A percentile compares a stretch with the other conserved stretches of the same genome.
Evolutionary conservation across 1,140 invertebrate species (phyloP).

Genomic region (Dreissena rostriformis): DNA sequence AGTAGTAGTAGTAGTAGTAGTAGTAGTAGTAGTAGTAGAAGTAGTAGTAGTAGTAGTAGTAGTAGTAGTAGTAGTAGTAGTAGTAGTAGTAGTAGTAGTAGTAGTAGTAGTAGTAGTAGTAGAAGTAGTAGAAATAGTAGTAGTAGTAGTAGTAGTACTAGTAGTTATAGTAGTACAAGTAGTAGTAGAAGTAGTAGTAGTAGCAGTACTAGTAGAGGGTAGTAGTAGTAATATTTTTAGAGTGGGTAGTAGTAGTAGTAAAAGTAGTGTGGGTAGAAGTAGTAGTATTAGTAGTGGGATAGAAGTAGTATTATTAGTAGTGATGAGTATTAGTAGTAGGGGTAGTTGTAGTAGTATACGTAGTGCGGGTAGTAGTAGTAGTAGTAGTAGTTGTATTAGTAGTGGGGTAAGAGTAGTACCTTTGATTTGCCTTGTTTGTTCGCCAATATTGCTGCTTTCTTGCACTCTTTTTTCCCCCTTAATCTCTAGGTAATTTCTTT

Average conservation of each 20-base stretch:
- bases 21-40: not conserved
- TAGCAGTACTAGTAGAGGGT: not conserved
- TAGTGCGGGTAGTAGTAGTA: not conserved
- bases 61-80: conserved; percentile 3
- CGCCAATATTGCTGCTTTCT: no score
- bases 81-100: conserved; percentile 6
- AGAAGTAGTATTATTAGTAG: no score
- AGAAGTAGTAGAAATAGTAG: not conserved
- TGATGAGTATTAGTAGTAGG: not conserved
- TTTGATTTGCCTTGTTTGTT: no score
- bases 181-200: not conserved
- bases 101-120: conserved; percentile 1
- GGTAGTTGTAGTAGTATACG: not conserved
- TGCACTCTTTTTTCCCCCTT: no score
- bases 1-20: not conserved
- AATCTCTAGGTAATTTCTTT: no score
- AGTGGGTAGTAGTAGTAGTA: not conserved
- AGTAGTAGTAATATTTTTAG: not conserved
- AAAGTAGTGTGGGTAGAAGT: not conserved
- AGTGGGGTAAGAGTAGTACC: no score
- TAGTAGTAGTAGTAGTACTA: conserved; percentile 6
- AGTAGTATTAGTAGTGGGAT: not conserved
- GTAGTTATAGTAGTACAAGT: conserved; percentile 3
- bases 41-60: conserved; percentile 6
- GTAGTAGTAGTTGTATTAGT: not conserved